Conservation (phyloP, 1,140 invertebrate genomes). For the Pemphigus obesinymphae region DNA sequence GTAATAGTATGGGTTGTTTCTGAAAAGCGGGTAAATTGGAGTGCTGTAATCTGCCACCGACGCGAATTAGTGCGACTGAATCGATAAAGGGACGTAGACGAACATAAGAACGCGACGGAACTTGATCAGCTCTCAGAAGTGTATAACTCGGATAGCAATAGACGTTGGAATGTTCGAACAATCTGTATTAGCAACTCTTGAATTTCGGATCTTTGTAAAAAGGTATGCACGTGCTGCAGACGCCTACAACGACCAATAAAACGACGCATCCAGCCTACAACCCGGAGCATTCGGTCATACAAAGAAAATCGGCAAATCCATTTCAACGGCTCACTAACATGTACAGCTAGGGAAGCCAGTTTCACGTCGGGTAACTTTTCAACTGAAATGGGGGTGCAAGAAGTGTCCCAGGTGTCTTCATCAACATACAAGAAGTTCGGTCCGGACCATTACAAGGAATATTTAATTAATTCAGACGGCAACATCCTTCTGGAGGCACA, state of each 20-base stretch:
- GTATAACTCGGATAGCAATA: not conserved
- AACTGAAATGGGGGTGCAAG: not conserved
- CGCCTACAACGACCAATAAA: not conserved
- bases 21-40: not conserved
- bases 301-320: not conserved
- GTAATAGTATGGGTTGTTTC: too few species aligned
- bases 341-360: not conserved
- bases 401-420: not conserved
- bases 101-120: too few species aligned
- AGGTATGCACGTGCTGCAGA: not conserved
- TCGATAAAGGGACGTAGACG: not conserved
- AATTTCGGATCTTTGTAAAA: not conserved
- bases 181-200: not conserved
- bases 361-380: not conserved
- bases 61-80: not conserved
- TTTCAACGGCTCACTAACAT: not conserved
- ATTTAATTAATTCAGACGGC: not conserved
- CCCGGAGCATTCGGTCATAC: not conserved
- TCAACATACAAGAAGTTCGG: not conserved
- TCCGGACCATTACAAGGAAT: not conserved
- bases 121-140: not conserved
- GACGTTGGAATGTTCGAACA: too few species aligned
- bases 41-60: not conserved
- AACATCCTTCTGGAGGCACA: constrained; percentile 3
- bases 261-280: not conserved